phyloP scores from a whole-genome alignment of 2,797 vertebrate genomes.

The Pipistrellus pygmaeus region DNA sequence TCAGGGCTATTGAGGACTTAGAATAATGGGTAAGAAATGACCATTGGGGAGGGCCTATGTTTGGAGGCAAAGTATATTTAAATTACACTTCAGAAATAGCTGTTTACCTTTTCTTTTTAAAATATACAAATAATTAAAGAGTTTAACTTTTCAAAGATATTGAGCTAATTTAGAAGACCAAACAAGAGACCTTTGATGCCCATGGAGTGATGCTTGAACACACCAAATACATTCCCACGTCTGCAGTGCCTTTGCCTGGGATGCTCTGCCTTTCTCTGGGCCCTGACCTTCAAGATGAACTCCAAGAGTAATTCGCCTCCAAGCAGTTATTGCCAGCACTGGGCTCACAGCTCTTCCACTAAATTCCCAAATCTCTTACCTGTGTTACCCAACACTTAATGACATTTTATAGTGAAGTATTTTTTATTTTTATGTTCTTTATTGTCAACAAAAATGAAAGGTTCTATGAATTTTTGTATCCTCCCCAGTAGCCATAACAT shows the following conservation, averaged over 20 bases:
- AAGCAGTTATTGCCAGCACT: neutral
- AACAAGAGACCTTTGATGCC: neutral
- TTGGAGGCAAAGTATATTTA: neutral
- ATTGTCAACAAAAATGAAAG: slow-evolving; percentile 1
- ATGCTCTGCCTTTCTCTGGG: neutral
- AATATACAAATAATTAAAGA: neutral
- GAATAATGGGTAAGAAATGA: neutral
- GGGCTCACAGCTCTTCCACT: neutral
- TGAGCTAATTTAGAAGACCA: neutral
- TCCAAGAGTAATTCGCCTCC: neutral
- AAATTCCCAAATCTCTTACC: neutral
- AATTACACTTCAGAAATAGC: neutral
- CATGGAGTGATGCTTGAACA: rapidly evolving
- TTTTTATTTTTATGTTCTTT: slow-evolving; percentile 4
- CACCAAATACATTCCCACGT: neutral
- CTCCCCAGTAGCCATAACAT: neutral
- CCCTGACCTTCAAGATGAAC: neutral
- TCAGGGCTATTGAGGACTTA: neutral
- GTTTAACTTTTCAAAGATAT: neutral
- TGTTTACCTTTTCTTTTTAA: slow-evolving; percentile 14
- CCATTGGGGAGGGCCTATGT: rapidly evolving
- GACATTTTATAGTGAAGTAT: neutral
- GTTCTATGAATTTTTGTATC: neutral
- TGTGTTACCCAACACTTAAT: neutral
- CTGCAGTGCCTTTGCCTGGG: neutral